phyloP scores from a whole-genome alignment of 2,113 vertebrate genomes.

The Ceratotherium simum region DNA sequence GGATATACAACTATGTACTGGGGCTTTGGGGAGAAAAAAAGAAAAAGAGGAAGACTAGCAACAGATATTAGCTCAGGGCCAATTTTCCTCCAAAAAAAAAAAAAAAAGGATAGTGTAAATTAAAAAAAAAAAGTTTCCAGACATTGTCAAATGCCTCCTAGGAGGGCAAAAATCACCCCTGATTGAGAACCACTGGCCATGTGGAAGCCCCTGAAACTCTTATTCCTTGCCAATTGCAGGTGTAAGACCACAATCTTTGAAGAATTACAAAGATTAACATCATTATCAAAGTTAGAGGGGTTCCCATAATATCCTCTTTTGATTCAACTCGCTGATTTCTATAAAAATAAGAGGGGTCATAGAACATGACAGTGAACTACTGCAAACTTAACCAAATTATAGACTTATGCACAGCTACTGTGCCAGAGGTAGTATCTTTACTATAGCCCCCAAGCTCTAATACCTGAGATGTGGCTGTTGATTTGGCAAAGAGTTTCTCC shows the following conservation, averaged over 20 bases:
- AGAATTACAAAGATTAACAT: not conserved
- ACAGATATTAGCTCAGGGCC: no score
- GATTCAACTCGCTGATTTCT: not conserved
- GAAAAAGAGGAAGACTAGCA: no score
- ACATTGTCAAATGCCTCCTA: not conserved
- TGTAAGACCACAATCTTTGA: not conserved
- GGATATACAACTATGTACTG: no score
- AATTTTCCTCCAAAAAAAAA: no score
- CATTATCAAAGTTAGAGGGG: not conserved
- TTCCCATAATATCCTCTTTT: not conserved
- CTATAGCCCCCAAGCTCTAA: not conserved
- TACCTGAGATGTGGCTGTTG: not conserved
- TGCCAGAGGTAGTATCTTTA: not conserved
- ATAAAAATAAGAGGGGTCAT: not conserved
- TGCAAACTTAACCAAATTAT: not conserved
- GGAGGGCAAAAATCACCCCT: not conserved
- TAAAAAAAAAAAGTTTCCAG: not conserved
- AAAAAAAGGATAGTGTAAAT: no score
- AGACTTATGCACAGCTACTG: not conserved
- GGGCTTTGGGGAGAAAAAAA: no score
- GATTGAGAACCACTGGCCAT: not conserved
- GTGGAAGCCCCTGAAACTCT: not conserved
- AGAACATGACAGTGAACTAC: not conserved
- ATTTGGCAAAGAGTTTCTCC: not conserved
- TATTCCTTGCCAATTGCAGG: not conserved